Evolutionary conservation across 2,888 invertebrate species (phyloP), one percentile per base, ranked within the genome.

Genomic region (Oscheius onirici): DNA sequence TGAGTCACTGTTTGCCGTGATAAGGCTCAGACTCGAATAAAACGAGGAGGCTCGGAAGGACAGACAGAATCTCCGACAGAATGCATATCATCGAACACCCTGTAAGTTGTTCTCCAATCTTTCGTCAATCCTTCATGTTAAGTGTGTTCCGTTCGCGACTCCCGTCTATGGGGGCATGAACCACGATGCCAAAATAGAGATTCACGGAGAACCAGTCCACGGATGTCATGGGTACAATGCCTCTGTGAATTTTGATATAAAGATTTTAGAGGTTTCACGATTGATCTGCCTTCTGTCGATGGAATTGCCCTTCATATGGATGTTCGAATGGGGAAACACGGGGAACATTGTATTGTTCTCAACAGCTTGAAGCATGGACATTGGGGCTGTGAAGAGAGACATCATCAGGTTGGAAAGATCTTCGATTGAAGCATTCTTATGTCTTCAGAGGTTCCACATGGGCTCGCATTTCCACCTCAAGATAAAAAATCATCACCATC

Each of bases 191-290:
- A 44, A 52, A 10, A 44, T 72, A 22, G 67, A 72, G 28, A 51
- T 72, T 40, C 72, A 72, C 44, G 72, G 51, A 49, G 67, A 72
- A 40, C 41, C 60, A 11, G 24, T 69, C 68, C 63, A 78, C 72
- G 52, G 80, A 71, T 70, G 74, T 69, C 44, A 78, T 76, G 11
- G 83, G 76, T 72, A 75, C 75, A 46, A 72, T 81, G 15, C 15
- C 22, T 57, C 24, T 24, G 44, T 46, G 46, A 8, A 20, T n/a
- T 55, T n/a, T 55, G 1, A 24, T 17, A 15, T 8, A 22, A 20
- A 52, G 52, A 52, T 24, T 61, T 51, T 20, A 70, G 70, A 24
- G 70, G 70, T 17, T 70, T 72, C 44, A 66, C 52, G 11, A 54
- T 67, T 11, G 72, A 72, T 5, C 67, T 67, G 49, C 57, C 51